Percentiles rank a stretch among this genome's conserved stretches.
Evolutionary conservation across 2,797 vertebrate genomes (phyloP).

Genomic region (Sarcoramphus papa): DNA sequence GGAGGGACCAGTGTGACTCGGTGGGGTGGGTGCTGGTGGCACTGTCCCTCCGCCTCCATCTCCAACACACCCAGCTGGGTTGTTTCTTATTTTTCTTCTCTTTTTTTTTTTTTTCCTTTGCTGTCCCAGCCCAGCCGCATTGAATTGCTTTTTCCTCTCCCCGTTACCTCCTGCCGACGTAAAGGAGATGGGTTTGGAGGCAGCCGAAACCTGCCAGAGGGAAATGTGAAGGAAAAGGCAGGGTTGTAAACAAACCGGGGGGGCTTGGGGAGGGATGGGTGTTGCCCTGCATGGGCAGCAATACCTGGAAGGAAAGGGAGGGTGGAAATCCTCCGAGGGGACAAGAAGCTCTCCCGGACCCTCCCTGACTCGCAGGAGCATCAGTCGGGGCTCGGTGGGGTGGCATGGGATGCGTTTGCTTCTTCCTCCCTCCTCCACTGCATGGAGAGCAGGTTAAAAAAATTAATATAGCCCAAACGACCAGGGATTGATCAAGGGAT

Average conservation of each 20-base stretch:
- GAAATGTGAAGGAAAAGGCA: background rate
- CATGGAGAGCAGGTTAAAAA: background rate
- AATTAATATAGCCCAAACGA: background rate
- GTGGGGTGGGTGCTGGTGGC: background rate
- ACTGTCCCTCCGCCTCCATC: background rate
- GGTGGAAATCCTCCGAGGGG: background rate
- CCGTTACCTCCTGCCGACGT: background rate
- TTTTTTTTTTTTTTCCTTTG: background rate
- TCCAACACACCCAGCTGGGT: background rate
- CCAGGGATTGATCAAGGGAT: no score
- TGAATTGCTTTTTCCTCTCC: background rate
- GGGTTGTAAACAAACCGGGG: background rate
- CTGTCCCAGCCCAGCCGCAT: background rate
- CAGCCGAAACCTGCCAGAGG: background rate
- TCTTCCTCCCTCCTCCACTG: background rate
- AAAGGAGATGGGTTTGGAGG: background rate
- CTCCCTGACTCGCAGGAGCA: background rate
- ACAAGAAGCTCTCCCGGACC: background rate
- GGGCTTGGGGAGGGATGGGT: background rate
- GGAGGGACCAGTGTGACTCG: background rate
- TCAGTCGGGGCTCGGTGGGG: accelerated
- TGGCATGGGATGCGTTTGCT: background rate
- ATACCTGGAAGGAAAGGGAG: constrained; percentile 41
- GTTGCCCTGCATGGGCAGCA: background rate
- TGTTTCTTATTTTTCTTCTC: background rate